Conservation (phyloP, 2,797 vertebrate genomes). For the Leucoraja ocellata region DNA sequence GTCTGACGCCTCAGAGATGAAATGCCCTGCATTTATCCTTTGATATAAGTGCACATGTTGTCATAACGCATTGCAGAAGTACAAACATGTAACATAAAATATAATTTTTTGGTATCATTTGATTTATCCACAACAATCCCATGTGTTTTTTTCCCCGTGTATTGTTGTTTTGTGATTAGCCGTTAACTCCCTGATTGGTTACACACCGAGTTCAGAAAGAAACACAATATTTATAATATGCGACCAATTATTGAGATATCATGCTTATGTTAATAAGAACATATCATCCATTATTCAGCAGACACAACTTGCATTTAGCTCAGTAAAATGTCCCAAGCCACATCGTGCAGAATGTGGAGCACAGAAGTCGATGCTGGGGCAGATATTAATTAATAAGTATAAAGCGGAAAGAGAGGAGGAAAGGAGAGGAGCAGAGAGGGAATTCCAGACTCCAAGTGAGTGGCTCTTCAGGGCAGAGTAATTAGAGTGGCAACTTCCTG, state of each 20-base stretch:
- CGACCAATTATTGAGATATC: background rate
- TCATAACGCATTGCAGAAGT: background rate
- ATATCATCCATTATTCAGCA: background rate
- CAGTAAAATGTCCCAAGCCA: no score
- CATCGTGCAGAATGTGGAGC: no score
- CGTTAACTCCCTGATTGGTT: background rate
- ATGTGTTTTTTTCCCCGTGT: background rate
- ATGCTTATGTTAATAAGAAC: background rate
- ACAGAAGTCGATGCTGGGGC: no score
- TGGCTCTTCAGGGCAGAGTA: no score
- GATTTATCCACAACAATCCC: slow-evolving; percentile 10
- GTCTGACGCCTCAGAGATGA: background rate
- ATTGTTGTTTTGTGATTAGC: background rate
- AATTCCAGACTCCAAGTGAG: no score
- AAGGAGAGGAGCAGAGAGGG: no score
- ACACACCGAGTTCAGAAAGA: background rate
- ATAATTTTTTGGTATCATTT: background rate
- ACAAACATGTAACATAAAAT: background rate
- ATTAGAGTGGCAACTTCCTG: no score
- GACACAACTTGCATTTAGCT: no score
- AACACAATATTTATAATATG: background rate
- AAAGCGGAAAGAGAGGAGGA: no score
- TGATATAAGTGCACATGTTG: background rate
- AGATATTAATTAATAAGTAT: no score
- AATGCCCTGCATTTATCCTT: background rate